phyloP scores from a whole-genome alignment of 2,888 invertebrate genomes.

The Drosophila rellima region DNA sequence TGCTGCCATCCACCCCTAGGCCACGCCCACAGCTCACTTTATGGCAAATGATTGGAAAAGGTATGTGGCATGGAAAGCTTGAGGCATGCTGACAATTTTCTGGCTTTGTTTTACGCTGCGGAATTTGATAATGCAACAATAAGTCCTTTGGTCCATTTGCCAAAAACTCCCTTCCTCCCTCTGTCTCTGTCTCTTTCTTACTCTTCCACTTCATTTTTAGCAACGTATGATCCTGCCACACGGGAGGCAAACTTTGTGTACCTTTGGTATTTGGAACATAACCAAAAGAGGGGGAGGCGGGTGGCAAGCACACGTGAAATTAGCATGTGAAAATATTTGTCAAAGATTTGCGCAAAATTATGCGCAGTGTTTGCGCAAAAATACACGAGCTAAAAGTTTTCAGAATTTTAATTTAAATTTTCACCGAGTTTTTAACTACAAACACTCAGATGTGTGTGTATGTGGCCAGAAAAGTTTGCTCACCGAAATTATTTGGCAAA shows the following conservation, averaged over 20 bases:
- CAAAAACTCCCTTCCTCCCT: slow-evolving; percentile 5
- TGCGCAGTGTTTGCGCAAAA: slow-evolving; percentile 80
- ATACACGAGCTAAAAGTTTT: slow-evolving; percentile 66
- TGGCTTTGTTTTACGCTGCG: slow-evolving; percentile 65
- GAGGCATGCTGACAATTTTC: slow-evolving; percentile 68
- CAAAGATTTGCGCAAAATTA: slow-evolving; percentile 80
- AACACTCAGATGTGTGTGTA: slow-evolving; percentile 10
- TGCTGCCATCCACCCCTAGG: slow-evolving; percentile 4
- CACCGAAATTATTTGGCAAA: slow-evolving; percentile 72
- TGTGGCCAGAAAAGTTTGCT: slow-evolving; percentile 65
- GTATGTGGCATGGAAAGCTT: slow-evolving; percentile 47
- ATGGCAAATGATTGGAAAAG: slow-evolving; percentile 32
- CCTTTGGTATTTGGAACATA: slow-evolving; percentile 50
- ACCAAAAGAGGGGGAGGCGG: neutral
- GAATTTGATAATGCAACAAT: slow-evolving; percentile 79
- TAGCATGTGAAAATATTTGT: slow-evolving; percentile 82
- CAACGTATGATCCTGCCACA: neutral
- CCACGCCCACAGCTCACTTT: neutral
- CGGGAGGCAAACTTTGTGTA: slow-evolving; percentile 36
- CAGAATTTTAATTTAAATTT: slow-evolving; percentile 79
- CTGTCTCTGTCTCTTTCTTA: neutral
- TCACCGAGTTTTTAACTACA: slow-evolving; percentile 53
- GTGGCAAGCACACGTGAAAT: slow-evolving; percentile 65
- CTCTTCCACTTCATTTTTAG: no score
- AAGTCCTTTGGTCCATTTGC: slow-evolving; percentile 76